Percentiles rank a stretch among this genome's conserved stretches.
Conservation (phyloP, 2,797 vertebrate species). For the Rousettus madagascariensis region DNA sequence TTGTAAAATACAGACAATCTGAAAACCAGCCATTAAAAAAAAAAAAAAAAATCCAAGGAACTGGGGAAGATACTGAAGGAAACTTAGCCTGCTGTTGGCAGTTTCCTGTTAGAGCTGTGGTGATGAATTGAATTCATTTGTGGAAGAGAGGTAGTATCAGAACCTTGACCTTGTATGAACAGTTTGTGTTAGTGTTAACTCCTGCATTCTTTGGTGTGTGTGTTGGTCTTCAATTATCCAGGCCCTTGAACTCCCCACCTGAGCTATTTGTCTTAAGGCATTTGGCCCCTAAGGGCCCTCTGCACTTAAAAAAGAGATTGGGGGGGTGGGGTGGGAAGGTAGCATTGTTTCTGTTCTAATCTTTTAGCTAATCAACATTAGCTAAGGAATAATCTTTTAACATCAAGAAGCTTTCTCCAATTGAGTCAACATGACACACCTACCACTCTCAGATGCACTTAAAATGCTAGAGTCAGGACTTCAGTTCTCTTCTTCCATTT, state of each 20-base stretch:
- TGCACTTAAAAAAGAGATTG: neutral
- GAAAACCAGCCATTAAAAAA: neutral
- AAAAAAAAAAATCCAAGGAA: neutral
- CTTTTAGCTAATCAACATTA: slow-evolving; percentile 65
- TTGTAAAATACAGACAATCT: neutral
- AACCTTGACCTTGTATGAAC: neutral
- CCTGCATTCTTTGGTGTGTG: neutral
- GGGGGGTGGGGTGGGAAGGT: accelerated
- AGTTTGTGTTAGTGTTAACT: neutral
- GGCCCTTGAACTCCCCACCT: neutral
- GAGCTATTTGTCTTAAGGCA: neutral
- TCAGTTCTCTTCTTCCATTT: slow-evolving; percentile 74
- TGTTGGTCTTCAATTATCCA: neutral
- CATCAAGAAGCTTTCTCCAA: neutral
- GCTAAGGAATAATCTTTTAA: slow-evolving; percentile 68
- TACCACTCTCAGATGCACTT: slow-evolving; percentile 80
- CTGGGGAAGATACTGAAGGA: neutral
- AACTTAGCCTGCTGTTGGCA: neutral
- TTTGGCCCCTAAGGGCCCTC: neutral
- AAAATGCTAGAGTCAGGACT: slow-evolving; percentile 81
- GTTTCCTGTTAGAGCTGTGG: neutral
- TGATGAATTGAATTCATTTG: neutral
- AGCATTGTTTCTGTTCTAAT: neutral
- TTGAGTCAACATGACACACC: no score
- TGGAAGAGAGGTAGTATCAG: neutral